A percentile compares a stretch with the other conserved stretches of the same genome.
These are phyloP conservation scores for Psettodes erumei DNA, from an alignment of 2,113 vertebrate genomes.

Conservation along the genomic window DNA sequence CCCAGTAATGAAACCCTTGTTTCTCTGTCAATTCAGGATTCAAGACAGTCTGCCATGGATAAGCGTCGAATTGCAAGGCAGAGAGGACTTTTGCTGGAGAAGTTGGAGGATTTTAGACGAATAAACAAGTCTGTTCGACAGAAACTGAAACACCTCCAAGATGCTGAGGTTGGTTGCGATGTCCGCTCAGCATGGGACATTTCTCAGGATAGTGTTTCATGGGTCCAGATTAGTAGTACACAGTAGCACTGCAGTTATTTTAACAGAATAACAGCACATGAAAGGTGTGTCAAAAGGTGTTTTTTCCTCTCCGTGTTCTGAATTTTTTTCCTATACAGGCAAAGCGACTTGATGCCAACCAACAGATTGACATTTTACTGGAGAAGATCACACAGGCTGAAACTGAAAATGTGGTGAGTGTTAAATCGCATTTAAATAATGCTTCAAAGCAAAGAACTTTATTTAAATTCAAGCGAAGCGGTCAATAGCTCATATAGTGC, in stretches of 20 bases:
- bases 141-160: conserved; percentile 77
- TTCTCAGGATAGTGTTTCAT: neutral
- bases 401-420: conserved; percentile 84
- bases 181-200: neutral
- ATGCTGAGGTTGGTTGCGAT: conserved; percentile 76
- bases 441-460: neutral
- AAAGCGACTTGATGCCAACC: conserved; percentile 51
- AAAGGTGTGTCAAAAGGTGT: neutral
- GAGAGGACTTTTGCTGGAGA: conserved; percentile 82
- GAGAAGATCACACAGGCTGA: conserved; percentile 83
- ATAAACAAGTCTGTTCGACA: conserved; percentile 82
- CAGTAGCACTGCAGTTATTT: neutral
- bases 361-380: conserved; percentile 72
- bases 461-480: neutral
- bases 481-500: neutral
- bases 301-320: neutral
- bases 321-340: conserved; percentile 37
- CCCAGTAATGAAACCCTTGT: neutral
- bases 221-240: neutral
- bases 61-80: conserved; percentile 77
- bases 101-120: conserved; percentile 82
- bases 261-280: neutral
- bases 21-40: conserved; percentile 71
- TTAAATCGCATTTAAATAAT: neutral
- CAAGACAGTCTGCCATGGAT: conserved; percentile 62